Percentiles rank a stretch among this genome's conserved stretches.
phyloP scores from a whole-genome alignment of 2,888 invertebrate species.

The Sisyra terminalis region DNA sequence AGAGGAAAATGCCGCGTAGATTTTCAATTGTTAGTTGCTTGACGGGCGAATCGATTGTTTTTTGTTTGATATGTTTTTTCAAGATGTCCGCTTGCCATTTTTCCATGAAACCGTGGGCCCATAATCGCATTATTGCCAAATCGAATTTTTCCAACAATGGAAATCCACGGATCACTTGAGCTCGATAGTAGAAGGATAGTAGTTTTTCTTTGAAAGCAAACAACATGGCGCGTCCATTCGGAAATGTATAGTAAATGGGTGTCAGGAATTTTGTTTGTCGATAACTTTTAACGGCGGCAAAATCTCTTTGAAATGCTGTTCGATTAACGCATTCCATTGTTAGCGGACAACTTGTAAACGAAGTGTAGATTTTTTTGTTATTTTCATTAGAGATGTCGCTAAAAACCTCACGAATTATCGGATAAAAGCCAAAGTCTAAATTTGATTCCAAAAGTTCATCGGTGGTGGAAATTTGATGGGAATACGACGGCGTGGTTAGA shows the following conservation, averaged over 20 bases:
- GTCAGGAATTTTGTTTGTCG: constrained; percentile 1
- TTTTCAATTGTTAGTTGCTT: no score
- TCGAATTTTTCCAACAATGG: constrained; percentile 4
- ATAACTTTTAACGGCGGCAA: constrained; percentile 1
- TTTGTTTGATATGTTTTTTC: constrained; percentile 1
- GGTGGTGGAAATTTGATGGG: constrained; percentile 33
- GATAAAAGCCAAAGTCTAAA: constrained; percentile 26
- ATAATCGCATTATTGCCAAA: not conserved
- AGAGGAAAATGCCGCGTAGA: no score
- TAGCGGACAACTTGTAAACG: not conserved
- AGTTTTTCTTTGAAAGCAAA: not conserved
- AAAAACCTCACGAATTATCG: not conserved
- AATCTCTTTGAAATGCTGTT: not conserved
- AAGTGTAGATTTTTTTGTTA: not conserved
- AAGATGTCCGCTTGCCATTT: constrained; percentile 5
- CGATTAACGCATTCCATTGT: constrained; percentile 5
- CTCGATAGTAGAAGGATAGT: not conserved
- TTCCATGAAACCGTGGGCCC: not conserved
- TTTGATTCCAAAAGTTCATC: constrained; percentile 29
- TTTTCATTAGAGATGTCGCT: constrained; percentile 1
- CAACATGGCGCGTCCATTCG: not conserved
- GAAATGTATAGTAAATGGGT: constrained; percentile 1
- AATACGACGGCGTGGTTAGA: constrained; percentile 32
- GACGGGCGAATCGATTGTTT: not conserved
- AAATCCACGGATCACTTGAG: not conserved